These are phyloP conservation scores for Drosophila seguyi DNA, from an alignment of 1,140 invertebrate genomes.

Conservation along the genomic window DNA sequence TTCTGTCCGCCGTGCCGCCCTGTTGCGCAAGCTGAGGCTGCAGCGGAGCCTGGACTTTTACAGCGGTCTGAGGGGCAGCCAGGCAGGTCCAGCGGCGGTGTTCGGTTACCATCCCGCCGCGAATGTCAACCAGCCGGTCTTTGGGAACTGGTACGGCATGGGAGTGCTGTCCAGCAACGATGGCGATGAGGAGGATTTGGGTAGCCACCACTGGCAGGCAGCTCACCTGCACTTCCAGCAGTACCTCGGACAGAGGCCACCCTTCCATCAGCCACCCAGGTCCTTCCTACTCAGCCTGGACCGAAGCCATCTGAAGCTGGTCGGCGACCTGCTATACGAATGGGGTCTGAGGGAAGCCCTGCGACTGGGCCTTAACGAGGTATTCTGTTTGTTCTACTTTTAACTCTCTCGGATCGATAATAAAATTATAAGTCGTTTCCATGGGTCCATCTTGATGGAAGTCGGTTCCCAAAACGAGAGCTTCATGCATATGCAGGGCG, in stretches of 20 bases:
- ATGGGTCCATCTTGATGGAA: background rate
- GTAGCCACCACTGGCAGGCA: slow-evolving; percentile 14
- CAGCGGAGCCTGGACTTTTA: slow-evolving; percentile 29
- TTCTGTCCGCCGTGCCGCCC: background rate
- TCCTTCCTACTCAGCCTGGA: background rate
- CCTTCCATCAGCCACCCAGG: background rate
- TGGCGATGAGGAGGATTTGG: background rate
- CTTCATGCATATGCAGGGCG: slow-evolving; percentile 30
- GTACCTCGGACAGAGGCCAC: slow-evolving; percentile 6
- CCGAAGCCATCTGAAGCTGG: background rate
- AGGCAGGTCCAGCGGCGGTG: slow-evolving; percentile 1
- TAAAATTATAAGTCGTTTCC: slow-evolving; percentile 23
- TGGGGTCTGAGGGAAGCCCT: slow-evolving; percentile 7
- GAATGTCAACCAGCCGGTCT: background rate
- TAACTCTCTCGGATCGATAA: slow-evolving; percentile 12
- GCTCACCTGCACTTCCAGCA: slow-evolving; percentile 28
- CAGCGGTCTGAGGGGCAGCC: slow-evolving; percentile 5
- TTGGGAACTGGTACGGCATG: slow-evolving; percentile 7
- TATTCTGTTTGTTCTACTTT: slow-evolving; percentile 5
- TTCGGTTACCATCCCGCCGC: slow-evolving; percentile 11
- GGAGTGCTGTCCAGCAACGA: background rate
- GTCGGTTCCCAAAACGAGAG: background rate
- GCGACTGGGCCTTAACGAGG: slow-evolving; percentile 14
- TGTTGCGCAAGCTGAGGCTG: slow-evolving; percentile 14
- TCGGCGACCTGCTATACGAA: background rate